Evolutionary conservation across 2,113 vertebrate species (phyloP), one percentile per base, ranked within the genome.

Genomic region (Alligator sinensis): DNA sequence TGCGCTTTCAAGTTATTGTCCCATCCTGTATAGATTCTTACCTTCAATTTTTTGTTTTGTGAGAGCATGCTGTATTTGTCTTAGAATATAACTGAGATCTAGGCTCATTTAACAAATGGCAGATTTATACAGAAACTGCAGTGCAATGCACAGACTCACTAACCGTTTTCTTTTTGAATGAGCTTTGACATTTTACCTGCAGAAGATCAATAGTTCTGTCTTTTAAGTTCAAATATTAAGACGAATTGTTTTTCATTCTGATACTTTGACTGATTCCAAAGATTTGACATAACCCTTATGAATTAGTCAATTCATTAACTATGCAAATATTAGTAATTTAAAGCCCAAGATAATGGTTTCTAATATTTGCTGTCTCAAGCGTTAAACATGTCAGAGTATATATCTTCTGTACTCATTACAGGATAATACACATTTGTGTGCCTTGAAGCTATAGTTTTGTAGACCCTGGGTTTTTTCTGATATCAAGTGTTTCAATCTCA

Each of bases 401-500:
- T 72, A 91, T 38, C 63, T 87, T 85, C 90, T 62, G 81, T 94
- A 70, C 16, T 75, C 66, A 79, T 96, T 84, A 27, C 74, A 94
- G 81, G 9, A 90, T 89, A 93, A 91, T 96, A 79, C 83, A 89
- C 80, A 95, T 96, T 95, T 28, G 25, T 93, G 86, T 94, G 6
- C 47, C 80, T 97, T 86, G 59, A 93, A 96, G 66, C 93, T 91
- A 84, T 76, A 90, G 64, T 91, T 93, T 95, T 95, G 59, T 96
- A 91, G 68, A 88, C 22, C 86, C 62, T 94, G 88, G 30, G 47
- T 91, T 95, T 91, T 92, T 95, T 85, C 86, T 96, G 63, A 97
- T 96, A 95, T 96, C 96, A 85, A 18, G 2, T 80, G 86, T 88
- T 95, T 95, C 61, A 22, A 61, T 96, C 89, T 96, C 97, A 81